These are phyloP conservation scores for Naso thynnoides DNA, from an alignment of 2,797 vertebrate species.

Conservation along the genomic window DNA sequence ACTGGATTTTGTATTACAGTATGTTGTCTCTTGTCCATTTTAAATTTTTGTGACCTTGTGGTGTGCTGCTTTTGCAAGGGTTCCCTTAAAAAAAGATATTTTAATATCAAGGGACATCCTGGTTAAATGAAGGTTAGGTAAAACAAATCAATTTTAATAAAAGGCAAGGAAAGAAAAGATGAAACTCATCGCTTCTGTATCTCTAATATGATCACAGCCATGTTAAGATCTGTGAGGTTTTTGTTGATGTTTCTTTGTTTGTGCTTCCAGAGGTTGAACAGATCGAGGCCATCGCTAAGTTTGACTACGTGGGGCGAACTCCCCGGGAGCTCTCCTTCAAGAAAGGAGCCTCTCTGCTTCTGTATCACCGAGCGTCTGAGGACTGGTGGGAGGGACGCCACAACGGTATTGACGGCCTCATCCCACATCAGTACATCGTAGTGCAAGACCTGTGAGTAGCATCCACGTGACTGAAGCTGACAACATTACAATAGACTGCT, in stretches of 20 bases:
- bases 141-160: too few species aligned
- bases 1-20: too few species aligned
- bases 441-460: slow-evolving; percentile 94
- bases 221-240: not conserved
- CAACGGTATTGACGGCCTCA: slow-evolving; percentile 94
- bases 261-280: slow-evolving; percentile 90
- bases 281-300: slow-evolving; percentile 96
- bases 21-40: too few species aligned
- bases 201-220: not conserved
- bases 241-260: not conserved
- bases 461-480: not conserved
- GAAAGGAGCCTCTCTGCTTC: slow-evolving; percentile 93
- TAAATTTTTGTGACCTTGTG: too few species aligned
- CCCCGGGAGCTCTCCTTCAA: slow-evolving; percentile 94
- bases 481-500: not conserved
- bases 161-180: not conserved
- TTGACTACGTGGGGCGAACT: slow-evolving; percentile 91
- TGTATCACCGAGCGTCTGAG: slow-evolving; percentile 93
- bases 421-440: slow-evolving; percentile 97
- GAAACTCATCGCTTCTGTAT: not conserved
- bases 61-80: too few species aligned
- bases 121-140: too few species aligned
- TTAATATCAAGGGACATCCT: too few species aligned
- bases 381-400: slow-evolving; percentile 98
- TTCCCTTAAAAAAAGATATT: too few species aligned